phyloP scores from a whole-genome alignment of 1,140 invertebrate species.

The Drosophila kepulauana region DNA sequence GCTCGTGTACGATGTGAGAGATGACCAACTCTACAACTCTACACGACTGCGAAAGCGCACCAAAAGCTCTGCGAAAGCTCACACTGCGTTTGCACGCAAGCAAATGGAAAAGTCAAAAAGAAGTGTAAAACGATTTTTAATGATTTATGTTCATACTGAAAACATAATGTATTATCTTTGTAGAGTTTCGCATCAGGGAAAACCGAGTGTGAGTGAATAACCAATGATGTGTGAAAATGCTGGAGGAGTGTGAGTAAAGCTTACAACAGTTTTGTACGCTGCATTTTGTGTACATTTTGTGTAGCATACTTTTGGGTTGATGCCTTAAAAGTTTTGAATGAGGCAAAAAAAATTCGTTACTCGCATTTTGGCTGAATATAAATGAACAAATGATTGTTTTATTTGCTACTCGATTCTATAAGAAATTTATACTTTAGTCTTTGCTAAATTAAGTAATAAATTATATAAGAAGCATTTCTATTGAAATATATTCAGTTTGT shows the following conservation, averaged over 20 bases:
- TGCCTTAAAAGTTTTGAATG: not conserved
- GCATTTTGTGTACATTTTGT: not conserved
- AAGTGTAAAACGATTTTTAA: not conserved
- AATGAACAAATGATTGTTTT: no score
- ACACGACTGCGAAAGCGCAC: conserved; percentile 32
- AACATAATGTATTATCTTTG: not conserved
- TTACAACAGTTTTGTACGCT: not conserved
- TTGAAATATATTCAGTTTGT: no score
- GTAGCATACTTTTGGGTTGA: conserved; percentile 47
- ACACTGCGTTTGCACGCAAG: not conserved
- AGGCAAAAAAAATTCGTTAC: no score
- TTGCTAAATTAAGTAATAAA: no score
- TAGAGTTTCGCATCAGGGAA: not conserved
- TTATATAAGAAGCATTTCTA: no score
- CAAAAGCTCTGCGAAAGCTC: conserved; percentile 37
- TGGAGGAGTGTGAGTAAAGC: not conserved
- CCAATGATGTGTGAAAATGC: not conserved
- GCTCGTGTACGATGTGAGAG: conserved; percentile 14
- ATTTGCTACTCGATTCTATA: no score
- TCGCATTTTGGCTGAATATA: no score
- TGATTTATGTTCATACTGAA: no score
- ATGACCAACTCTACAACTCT: conserved; percentile 43
- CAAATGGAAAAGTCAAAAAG: not conserved
- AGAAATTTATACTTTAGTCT: no score
- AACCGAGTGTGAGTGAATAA: not conserved